Base-by-base conservation (phyloP, 1,140 invertebrate species). In the Formica exsecta region DNA sequence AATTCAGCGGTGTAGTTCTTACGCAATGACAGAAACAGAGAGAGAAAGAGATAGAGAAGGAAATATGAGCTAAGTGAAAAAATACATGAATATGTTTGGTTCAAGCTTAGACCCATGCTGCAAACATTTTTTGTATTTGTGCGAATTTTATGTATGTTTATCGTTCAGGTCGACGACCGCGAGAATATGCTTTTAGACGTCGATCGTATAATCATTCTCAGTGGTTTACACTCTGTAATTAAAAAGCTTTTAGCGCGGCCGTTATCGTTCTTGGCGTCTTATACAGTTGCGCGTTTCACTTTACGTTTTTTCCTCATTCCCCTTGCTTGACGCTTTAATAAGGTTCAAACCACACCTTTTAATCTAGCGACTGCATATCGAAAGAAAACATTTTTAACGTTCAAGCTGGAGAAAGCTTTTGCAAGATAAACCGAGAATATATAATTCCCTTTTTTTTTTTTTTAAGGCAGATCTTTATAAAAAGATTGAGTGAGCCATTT, bases 181-280 rank as follows among this genome's bases (percentile, higher is more conserved):
- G 38, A 44, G 41, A 32, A 61, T 61, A 61, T 61, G 51, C 68
- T 61, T 74, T 74, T 65, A 85, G 29, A 85, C 61, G 81, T 65
- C 81, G 81, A 85, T 85, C 73, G 71, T 51, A 41, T 77, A 77
- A 85, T 85, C 73, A 76, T 76, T 61, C 73, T 76, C 71, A 66
- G 22, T 51, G 32, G 83, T 85, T 85, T 85, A 70, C 61, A 85
- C 73, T 62, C 61, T 41, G 61, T 85, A 85, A 85, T 85, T 85
- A 85, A 85, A 85, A 85, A 85, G 83, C 83, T 77, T 85, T 85
- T 77, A 85, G 73, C 73, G 68, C 68, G 62, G 44, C 51, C 36
- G 32, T 44, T 51, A 65, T 85, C 83, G 44, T 74, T 41, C 38
- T 62, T 41, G 11, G 29, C 16, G 65, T 59, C 48, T 80, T 80